These are phyloP conservation scores for Semicossyphus pulcher DNA, from an alignment of 2,113 vertebrate species.

Conservation along the genomic window DNA sequence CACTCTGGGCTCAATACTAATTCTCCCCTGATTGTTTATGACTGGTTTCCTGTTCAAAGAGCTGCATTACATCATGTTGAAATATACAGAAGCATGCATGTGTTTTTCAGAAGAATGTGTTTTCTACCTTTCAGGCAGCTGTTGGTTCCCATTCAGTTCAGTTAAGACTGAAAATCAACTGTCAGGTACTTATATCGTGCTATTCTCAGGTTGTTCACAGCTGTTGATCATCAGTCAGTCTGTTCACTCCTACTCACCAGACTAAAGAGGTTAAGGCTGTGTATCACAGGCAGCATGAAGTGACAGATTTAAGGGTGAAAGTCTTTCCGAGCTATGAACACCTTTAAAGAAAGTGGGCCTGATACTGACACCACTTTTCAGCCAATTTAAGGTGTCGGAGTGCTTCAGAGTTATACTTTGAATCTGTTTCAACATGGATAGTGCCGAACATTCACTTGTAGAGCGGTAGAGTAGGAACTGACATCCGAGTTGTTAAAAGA, in stretches of 20 bases:
- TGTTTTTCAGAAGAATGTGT: neutral
- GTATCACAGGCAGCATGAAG: conserved; percentile 9
- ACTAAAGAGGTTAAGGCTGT: conserved; percentile 34
- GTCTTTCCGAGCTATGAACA: conserved; percentile 20
- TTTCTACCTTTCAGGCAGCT: neutral
- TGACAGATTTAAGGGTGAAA: conserved; percentile 12
- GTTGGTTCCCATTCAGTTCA: conserved; percentile 1
- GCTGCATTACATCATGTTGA: neutral
- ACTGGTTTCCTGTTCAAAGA: neutral
- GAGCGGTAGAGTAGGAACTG: neutral
- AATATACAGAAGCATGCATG: neutral
- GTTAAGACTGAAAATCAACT: neutral
- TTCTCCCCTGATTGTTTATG: neutral
- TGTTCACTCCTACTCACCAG: conserved; percentile 27
- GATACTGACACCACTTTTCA: conserved; percentile 28
- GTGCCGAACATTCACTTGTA: conserved; percentile 4
- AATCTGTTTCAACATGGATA: neutral
- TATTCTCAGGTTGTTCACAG: conserved; percentile 1
- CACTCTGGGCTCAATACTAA: too few species aligned
- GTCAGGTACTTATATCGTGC: neutral
- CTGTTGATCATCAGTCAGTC: conserved; percentile 26
- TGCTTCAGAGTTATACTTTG: neutral
- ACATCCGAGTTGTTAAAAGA: neutral
- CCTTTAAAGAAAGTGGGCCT: neutral
- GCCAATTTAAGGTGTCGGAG: conserved; percentile 21